These are phyloP conservation scores for Vollenhovia emeryi DNA, from an alignment of 1,140 invertebrate genomes.

Conservation along the genomic window DNA sequence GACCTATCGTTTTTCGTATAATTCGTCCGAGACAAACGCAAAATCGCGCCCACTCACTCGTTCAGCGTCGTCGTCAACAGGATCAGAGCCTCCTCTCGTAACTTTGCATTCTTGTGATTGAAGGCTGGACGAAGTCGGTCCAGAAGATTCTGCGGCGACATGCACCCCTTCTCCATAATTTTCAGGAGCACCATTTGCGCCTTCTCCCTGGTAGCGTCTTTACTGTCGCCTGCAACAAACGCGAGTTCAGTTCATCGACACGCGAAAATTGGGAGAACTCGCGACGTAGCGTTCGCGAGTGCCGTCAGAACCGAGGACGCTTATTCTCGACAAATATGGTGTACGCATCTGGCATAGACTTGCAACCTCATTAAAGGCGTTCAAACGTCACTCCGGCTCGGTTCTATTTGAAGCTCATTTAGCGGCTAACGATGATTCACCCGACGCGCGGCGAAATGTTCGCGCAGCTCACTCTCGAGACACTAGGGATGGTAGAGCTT, in stretches of 20 bases:
- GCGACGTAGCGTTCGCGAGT: not conserved
- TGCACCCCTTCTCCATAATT: constrained; percentile 92
- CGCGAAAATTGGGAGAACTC: not conserved
- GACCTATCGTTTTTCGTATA: not conserved
- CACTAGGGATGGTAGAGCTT: not conserved
- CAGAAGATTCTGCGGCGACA: constrained; percentile 92
- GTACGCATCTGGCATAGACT: constrained; percentile 60
- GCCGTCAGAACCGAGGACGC: not conserved
- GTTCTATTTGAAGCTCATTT: constrained; percentile 51
- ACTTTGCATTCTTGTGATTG: constrained; percentile 94
- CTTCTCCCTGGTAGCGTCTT: constrained; percentile 93
- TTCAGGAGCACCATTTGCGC: constrained; percentile 92
- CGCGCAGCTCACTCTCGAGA: not conserved
- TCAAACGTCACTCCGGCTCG: constrained; percentile 43
- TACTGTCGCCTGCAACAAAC: constrained; percentile 88
- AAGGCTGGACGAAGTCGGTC: constrained; percentile 92
- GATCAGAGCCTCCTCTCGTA: constrained; percentile 93
- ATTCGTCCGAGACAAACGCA: not conserved
- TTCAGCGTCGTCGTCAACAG: constrained; percentile 93
- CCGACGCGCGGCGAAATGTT: not conserved
- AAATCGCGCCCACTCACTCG: constrained; percentile 88
- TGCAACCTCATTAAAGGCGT: constrained; percentile 57
- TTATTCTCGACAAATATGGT: constrained; percentile 56
- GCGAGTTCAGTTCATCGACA: not conserved
- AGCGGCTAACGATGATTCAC: constrained; percentile 54